Evolutionary conservation across 1,140 invertebrate species (phyloP).

Genomic region (Chlorops oryzae): DNA sequence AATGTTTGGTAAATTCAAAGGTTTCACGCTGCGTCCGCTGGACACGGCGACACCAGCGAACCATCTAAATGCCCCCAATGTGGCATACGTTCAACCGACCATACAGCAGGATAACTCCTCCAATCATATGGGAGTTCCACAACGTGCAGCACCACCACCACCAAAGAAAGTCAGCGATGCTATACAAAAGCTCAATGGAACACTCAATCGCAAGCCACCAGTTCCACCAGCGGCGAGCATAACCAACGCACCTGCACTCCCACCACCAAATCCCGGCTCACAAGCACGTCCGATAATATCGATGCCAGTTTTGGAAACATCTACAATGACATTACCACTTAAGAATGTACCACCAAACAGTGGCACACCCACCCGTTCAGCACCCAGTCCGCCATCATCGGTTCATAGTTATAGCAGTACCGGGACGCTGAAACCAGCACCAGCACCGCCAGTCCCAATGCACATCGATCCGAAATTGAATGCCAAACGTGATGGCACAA

Average conservation of each 20-base stretch:
- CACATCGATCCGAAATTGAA: constrained; percentile 46
- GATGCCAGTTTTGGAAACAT: constrained; percentile 69
- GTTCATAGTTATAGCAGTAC: no score
- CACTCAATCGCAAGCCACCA: constrained; percentile 15
- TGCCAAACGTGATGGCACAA: constrained; percentile 52
- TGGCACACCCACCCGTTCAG: constrained; percentile 51
- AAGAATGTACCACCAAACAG: constrained; percentile 47
- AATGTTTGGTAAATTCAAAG: constrained; percentile 79
- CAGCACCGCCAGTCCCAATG: constrained; percentile 38
- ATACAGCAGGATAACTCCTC: constrained; percentile 26
- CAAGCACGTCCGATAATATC: constrained; percentile 68
- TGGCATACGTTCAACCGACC: constrained; percentile 45
- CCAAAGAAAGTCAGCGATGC: constrained; percentile 24
- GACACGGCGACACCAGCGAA: constrained; percentile 29
- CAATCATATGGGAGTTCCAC: constrained; percentile 25
- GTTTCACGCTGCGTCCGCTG: constrained; percentile 70
- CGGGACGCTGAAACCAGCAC: constrained; percentile 17
- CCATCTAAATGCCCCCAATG: constrained; percentile 40
- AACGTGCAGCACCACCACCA: constrained; percentile 37
- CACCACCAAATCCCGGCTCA: constrained; percentile 49
- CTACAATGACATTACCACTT: constrained; percentile 70
- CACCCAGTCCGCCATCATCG: constrained; percentile 50
- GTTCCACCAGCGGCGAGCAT: constrained; percentile 9
- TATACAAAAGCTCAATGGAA: constrained; percentile 4
- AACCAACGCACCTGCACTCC: constrained; percentile 51